Percentiles rank a stretch among this genome's conserved stretches.
Conservation (phyloP, 2,113 vertebrate species). For the Phylloscopus whistleri region DNA sequence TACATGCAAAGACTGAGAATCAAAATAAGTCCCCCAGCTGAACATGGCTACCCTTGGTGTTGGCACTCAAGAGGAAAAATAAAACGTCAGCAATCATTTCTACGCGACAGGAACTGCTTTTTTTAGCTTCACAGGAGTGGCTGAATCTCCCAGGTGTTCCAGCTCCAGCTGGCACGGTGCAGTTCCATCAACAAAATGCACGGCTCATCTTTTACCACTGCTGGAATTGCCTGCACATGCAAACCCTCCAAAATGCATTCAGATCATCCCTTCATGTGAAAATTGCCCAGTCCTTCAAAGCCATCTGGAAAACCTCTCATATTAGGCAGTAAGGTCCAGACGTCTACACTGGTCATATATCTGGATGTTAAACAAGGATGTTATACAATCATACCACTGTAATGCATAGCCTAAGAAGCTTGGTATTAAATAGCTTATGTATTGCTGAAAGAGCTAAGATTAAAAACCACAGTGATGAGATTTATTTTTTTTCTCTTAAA, state of each 20-base stretch:
- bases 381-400: not conserved
- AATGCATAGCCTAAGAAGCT: not conserved
- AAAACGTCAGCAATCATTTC: not conserved
- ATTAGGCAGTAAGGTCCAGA: not conserved
- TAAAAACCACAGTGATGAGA: not conserved
- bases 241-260: not conserved
- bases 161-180: accelerated
- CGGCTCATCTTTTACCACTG: not conserved
- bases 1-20: not conserved
- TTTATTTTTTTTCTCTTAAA: not conserved
- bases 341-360: not conserved
- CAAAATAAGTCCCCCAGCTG: not conserved
- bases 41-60: not conserved
- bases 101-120: not conserved
- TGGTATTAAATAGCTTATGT: not conserved
- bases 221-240: not conserved
- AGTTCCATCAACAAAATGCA: not conserved
- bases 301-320: not conserved
- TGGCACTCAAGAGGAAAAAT: not conserved
- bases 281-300: not conserved
- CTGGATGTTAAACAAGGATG: not conserved
- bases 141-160: not conserved
- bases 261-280: not conserved
- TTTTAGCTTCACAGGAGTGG: not conserved
- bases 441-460: not conserved